phyloP scores from a whole-genome alignment of 2,888 invertebrate genomes.

The Augiades crinisus region DNA sequence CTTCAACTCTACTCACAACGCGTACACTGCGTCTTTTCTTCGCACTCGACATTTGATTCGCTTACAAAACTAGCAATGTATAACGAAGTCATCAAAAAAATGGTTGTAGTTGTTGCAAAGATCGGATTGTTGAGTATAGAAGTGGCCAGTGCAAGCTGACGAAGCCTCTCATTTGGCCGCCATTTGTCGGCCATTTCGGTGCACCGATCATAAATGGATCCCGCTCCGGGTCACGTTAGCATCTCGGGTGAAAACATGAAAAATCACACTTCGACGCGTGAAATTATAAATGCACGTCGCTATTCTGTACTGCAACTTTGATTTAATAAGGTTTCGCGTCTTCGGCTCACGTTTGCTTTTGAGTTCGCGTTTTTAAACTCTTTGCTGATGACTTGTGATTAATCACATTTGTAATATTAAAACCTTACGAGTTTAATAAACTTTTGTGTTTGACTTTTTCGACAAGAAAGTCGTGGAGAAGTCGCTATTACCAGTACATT shows the following conservation, averaged over 20 bases:
- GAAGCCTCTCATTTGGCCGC: constrained; percentile 81
- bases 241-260: constrained; percentile 75
- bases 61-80: constrained; percentile 27
- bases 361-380: constrained; percentile 6
- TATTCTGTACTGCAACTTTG: constrained; percentile 26
- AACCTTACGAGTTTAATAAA: background rate
- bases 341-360: constrained; percentile 14
- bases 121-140: constrained; percentile 58
- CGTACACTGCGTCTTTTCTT: constrained; percentile 43
- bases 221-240: constrained; percentile 77
- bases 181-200: constrained; percentile 81
- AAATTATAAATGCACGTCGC: constrained; percentile 53
- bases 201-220: constrained; percentile 79
- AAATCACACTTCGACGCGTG: constrained; percentile 76
- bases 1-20: constrained; percentile 30
- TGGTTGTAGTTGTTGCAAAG: constrained; percentile 45
- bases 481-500: no score
- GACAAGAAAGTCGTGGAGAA: no score
- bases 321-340: constrained; percentile 23
- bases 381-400: constrained; percentile 13
- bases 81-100: background rate
- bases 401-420: constrained; percentile 5
- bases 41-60: background rate
- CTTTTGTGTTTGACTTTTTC: no score
- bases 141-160: constrained; percentile 67